These are phyloP conservation scores for Promerops cafer DNA, from an alignment of 2,113 vertebrate species.

Conservation along the genomic window DNA sequence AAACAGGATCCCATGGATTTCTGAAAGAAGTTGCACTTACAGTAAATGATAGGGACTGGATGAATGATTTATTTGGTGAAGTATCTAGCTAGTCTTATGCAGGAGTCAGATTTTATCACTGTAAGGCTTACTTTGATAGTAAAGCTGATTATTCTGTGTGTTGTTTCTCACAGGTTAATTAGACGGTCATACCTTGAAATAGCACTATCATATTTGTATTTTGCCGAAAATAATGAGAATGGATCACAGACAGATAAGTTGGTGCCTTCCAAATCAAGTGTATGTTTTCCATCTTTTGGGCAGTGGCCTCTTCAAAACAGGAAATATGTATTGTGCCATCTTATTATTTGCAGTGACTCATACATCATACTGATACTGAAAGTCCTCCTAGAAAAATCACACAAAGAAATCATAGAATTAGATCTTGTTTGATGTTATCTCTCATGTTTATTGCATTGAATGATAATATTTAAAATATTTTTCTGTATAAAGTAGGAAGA, in stretches of 20 bases:
- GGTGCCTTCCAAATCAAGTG: neutral
- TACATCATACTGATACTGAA: neutral
- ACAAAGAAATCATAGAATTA: neutral
- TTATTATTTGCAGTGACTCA: neutral
- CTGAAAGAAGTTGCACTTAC: neutral
- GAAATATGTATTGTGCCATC: neutral
- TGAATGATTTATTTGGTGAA: neutral
- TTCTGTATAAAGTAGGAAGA: neutral
- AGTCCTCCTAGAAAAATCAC: neutral
- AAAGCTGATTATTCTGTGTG: neutral
- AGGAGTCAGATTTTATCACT: neutral
- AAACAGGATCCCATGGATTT: neutral
- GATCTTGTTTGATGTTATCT: neutral
- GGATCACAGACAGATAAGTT: neutral
- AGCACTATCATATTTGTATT: conserved; percentile 70
- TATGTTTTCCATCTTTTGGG: neutral
- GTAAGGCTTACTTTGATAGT: neutral
- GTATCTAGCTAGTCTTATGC: neutral
- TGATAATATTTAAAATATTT: neutral
- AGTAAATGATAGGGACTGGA: neutral
- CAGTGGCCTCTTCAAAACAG: neutral
- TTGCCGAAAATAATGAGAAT: conserved; percentile 5
- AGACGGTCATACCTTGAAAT: conserved; percentile 81
- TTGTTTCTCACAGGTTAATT: conserved; percentile 71
- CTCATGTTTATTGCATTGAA: neutral